These are phyloP conservation scores for Actinernus sp. DNA, from an alignment of 92 coral and sea anemone genomes.

Conservation along the genomic window DNA sequence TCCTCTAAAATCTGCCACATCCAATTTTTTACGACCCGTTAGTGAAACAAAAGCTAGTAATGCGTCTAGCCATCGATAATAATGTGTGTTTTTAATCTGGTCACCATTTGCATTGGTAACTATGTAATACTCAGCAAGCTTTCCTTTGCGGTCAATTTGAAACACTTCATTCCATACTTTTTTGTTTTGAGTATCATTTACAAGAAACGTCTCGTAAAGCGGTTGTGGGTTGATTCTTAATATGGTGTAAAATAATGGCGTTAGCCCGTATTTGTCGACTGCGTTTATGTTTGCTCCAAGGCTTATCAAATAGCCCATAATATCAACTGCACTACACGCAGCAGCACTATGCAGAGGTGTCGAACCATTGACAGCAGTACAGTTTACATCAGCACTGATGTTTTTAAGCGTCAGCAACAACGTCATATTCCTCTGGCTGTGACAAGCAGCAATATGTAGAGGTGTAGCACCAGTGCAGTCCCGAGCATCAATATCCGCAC, in stretches of 20 bases:
- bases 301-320: constrained; percentile 1
- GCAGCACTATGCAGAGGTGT: constrained; percentile 65
- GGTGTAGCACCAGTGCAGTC: constrained; percentile 64
- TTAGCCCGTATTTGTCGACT: constrained; percentile 25
- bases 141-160: too few species aligned
- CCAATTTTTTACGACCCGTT: too few species aligned
- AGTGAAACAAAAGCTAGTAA: too few species aligned
- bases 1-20: too few species aligned
- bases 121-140: too few species aligned
- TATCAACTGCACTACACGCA: constrained; percentile 27
- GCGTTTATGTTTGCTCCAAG: constrained; percentile 25
- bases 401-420: neutral
- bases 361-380: constrained; percentile 35
- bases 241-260: constrained; percentile 47
- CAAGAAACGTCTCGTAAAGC: too few species aligned
- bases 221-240: too few species aligned
- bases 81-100: too few species aligned
- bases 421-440: constrained; percentile 40
- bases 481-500: neutral
- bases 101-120: too few species aligned
- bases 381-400: constrained; percentile 5
- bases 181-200: too few species aligned
- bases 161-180: too few species aligned
- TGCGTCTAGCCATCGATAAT: too few species aligned
- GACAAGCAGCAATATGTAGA: constrained; percentile 61